phyloP scores from a whole-genome alignment of 1,140 invertebrate species.

The Pseudoatta argentina region DNA sequence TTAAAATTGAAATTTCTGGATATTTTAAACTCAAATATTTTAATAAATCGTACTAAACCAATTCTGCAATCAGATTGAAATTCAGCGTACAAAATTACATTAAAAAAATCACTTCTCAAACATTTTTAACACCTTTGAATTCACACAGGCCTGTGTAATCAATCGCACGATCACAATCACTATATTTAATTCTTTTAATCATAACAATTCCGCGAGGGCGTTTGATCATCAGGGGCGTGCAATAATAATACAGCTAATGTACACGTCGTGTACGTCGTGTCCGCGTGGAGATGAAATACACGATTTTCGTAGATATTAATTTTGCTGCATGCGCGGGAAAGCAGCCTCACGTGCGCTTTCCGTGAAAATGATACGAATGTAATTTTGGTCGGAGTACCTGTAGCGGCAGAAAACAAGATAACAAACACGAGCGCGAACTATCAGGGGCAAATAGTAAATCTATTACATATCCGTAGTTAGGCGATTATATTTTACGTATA shows the following conservation, averaged over 20 bases:
- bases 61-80: too few species aligned
- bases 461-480: conserved; percentile 7
- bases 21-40: too few species aligned
- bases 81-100: too few species aligned
- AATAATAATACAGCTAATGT: conserved; percentile 38
- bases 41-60: too few species aligned
- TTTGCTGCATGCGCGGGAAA: conserved; percentile 23
- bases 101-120: too few species aligned
- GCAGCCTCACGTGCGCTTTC: neutral
- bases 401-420: conserved; percentile 10
- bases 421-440: conserved; percentile 22
- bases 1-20: too few species aligned
- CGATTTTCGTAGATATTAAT: conserved; percentile 49
- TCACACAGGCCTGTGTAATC: neutral
- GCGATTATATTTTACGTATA: conserved; percentile 8
- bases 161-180: conserved; percentile 30
- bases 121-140: too few species aligned
- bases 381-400: conserved; percentile 24
- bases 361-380: conserved; percentile 33
- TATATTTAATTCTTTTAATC: conserved; percentile 38
- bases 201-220: neutral
- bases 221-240: conserved; percentile 10
- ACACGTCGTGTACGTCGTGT: neutral
- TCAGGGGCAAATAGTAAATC: conserved; percentile 25
- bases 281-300: neutral